Evolutionary conservation across 1,140 invertebrate genomes (phyloP), one percentile per base, ranked within the genome.

Genomic region (Dendroctonus ponderosae): DNA sequence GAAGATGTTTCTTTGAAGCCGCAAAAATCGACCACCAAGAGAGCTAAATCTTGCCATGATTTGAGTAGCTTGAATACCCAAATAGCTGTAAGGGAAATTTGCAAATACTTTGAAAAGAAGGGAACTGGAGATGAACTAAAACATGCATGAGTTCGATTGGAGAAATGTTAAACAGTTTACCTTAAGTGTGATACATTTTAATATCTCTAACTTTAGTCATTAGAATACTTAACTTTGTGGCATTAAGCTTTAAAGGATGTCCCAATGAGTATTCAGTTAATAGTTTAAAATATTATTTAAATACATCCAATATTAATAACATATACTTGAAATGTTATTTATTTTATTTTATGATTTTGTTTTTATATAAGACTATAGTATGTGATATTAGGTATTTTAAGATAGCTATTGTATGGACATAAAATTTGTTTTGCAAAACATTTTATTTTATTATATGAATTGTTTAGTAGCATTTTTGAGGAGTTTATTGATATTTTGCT

Each of bases 31-130:
- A 75, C 74, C 0, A 80, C 82, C 15, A 84, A 85, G 59, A 75
- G 84, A 0, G 83, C 85, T 5, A 75, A 82, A n/a, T 86, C 84
- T 0, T 74, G 85, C 65, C 83, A 86, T 73, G 84, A 86, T 73
- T 77, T 86, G 3, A 82, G 82, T 48, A 77, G 82, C 43, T 26
- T 26, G 26, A 26, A 26, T 3, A 72, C 72, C 6, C 74, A 75
- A 26, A 74, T 74, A 26, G 82, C 81, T 5, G 85, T 86, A 0
- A 76, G 83, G 7, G 83, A 86, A 62, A 85, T 86, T 78, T 86
- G 85, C 67, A 79, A 85, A 68, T 83, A 85, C 63, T 86, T 86
- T 70, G 85, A 86, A 62, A 77, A 74, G 38, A 78, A 77, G 61
- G 41, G 39, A 6, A 15, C 11, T 11, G 12, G 49, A 41, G 63